These are phyloP conservation scores for Epizoanthus scotinus DNA, from an alignment of 92 coral and sea anemone species.

Conservation along the genomic window DNA sequence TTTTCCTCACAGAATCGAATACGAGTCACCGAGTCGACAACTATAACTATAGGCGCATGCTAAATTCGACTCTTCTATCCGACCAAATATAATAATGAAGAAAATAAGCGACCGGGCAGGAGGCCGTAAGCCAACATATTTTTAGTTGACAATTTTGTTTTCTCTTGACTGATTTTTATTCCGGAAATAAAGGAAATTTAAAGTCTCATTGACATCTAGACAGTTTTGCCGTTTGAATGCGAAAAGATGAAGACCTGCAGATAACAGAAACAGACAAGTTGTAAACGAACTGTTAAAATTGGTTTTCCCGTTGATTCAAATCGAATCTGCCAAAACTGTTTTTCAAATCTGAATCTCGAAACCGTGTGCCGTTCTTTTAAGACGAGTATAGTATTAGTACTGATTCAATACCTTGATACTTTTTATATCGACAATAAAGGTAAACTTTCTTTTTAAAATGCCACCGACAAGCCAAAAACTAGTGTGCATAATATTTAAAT, in stretches of 20 bases:
- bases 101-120: constrained; percentile 22
- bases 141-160: constrained; percentile 16
- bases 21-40: constrained; percentile 12
- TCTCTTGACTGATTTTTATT: constrained; percentile 23
- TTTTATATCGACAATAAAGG: constrained; percentile 26
- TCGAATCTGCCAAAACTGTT: neutral
- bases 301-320: constrained; percentile 17
- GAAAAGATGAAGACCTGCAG: constrained; percentile 8
- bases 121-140: constrained; percentile 9
- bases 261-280: constrained; percentile 12
- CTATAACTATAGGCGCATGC: neutral
- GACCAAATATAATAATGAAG: constrained; percentile 33
- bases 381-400: neutral
- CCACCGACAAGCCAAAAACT: constrained; percentile 44
- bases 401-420: neutral
- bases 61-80: constrained; percentile 13
- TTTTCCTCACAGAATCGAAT: constrained; percentile 41
- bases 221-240: constrained; percentile 10
- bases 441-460: constrained; percentile 45
- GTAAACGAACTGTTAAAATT: constrained; percentile 29
- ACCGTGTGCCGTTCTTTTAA: neutral
- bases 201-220: constrained; percentile 25
- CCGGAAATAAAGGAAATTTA: constrained; percentile 34
- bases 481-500: constrained; percentile 86
- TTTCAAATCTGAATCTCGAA: neutral